Base-by-base conservation (phyloP, 2,888 invertebrate genomes). In the Eristalis tenax region DNA sequence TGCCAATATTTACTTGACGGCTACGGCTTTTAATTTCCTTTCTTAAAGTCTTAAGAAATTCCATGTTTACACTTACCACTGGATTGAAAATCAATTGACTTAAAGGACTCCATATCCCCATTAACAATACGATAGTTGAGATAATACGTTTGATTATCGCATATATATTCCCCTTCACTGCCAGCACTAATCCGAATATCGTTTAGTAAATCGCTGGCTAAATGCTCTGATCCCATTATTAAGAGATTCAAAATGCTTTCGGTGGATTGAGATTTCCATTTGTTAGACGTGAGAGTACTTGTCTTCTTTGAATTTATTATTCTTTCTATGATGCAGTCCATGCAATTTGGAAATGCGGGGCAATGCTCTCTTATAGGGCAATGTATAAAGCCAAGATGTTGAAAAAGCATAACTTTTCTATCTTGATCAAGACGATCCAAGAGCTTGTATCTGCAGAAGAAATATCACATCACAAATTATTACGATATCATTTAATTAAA, bases 321-420 rank as follows among this genome's bases (percentile, higher is more conserved):
- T 90, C 96, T 94, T 92, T 96, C 96, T 89, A 97, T 95, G 70
- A 96, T 94, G 82, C 95, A 95, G 92, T 97, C 97, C 95, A 96
- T 96, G 91, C 97, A 97, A 91, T 96, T 97, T 68, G 96, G 95
- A 91, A 95, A 97, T 64, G 98, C 97, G 15, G 98, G 98, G 92
- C 99, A 99, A 92, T 98, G 98, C 93, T 98, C 98, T 75, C 97
- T 94, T 93, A 98, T 97, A 15, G 99, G 98, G 92, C 97, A 98
- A 93, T 99, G 98, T 77, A 99, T 97, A 93, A 99, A 99, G 81
- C 98, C 98, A 61, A 99, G 94, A 93, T 99, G 99, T 93, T 98
- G 98, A 91, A 98, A 97, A 84, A 99, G 94, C 96, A 99, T 97
- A 89, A 98, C 94, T 92, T 98, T 98, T 88, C 99, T 94, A 91